Percentiles rank a stretch among this genome's conserved stretches.
These are phyloP conservation scores for Tortricodes alternella DNA, from an alignment of 2,888 invertebrate species.

Conservation along the genomic window DNA sequence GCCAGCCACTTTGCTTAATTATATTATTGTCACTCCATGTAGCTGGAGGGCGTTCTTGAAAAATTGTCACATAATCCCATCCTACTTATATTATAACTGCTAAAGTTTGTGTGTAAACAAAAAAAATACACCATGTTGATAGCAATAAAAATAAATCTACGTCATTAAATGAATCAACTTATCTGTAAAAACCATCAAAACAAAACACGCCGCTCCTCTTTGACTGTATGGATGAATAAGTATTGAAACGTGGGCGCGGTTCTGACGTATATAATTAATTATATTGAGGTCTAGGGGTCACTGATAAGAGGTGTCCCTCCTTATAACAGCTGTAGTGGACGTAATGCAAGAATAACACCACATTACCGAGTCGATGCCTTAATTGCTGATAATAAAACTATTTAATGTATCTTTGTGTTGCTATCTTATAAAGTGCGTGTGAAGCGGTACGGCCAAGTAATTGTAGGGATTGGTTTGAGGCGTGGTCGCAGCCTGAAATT, in stretches of 20 bases:
- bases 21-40: too few relatives aligned
- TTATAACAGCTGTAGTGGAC: slow-evolving; percentile 38
- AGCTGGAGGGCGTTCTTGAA: too few relatives aligned
- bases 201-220: background rate
- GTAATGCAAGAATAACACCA: slow-evolving; percentile 64
- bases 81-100: too few relatives aligned
- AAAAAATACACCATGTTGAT: too few relatives aligned
- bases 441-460: slow-evolving; percentile 11
- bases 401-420: slow-evolving; percentile 14
- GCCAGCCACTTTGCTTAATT: too few relatives aligned
- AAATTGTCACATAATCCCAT: too few relatives aligned
- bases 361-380: slow-evolving; percentile 39
- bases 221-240: slow-evolving; percentile 2
- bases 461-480: too few relatives aligned
- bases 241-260: slow-evolving; percentile 56
- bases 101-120: too few relatives aligned
- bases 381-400: slow-evolving; percentile 8
- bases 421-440: background rate
- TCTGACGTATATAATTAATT: slow-evolving; percentile 63
- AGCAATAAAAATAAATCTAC: too few relatives aligned
- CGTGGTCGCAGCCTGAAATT: too few relatives aligned
- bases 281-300: slow-evolving; percentile 44
- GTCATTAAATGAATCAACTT: background rate
- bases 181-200: background rate
- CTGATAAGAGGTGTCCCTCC: slow-evolving; percentile 52